phyloP scores from a whole-genome alignment of 2,888 invertebrate genomes.

The Eristalis arbustorum region DNA sequence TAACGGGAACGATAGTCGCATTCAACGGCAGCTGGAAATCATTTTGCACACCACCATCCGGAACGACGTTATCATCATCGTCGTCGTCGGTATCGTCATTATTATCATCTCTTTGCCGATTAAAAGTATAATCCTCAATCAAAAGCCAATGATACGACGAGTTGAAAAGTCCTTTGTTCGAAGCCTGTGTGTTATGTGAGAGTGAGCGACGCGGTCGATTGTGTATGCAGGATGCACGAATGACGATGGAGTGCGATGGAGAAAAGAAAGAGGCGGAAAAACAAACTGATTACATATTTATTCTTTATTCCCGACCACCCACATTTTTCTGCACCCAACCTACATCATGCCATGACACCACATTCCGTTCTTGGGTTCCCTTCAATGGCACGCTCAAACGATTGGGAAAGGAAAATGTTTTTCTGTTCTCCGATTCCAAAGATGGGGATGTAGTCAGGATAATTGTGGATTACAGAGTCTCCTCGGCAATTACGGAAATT shows the following conservation, averaged over 20 bases:
- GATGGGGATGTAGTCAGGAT: conserved; percentile 51
- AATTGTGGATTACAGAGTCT: conserved; percentile 69
- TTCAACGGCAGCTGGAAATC: conserved; percentile 42
- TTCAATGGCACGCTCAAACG: neutral
- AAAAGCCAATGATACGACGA: conserved; percentile 80
- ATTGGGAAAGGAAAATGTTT: conserved; percentile 38
- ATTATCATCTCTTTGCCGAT: conserved; percentile 72
- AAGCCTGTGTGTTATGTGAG: conserved; percentile 75
- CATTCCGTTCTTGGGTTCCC: neutral
- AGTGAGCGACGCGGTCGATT: conserved; percentile 34
- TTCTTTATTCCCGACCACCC: conserved; percentile 8
- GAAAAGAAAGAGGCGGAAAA: conserved; percentile 62
- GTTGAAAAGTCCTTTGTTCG: conserved; percentile 79
- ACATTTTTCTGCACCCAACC: neutral
- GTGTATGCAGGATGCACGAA: conserved; percentile 43
- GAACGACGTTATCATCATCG: conserved; percentile 20
- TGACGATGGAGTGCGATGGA: conserved; percentile 26
- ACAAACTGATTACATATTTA: conserved; percentile 70
- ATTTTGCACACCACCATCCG: conserved; percentile 13
- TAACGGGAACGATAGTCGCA: conserved; percentile 17
- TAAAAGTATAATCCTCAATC: conserved; percentile 79
- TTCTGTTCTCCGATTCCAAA: conserved; percentile 23
- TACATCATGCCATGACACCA: neutral
- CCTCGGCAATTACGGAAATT: conserved; percentile 68
- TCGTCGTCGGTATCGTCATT: conserved; percentile 60